Evolutionary conservation across 2,888 invertebrate genomes (phyloP).

Genomic region (Tipula helvola): DNA sequence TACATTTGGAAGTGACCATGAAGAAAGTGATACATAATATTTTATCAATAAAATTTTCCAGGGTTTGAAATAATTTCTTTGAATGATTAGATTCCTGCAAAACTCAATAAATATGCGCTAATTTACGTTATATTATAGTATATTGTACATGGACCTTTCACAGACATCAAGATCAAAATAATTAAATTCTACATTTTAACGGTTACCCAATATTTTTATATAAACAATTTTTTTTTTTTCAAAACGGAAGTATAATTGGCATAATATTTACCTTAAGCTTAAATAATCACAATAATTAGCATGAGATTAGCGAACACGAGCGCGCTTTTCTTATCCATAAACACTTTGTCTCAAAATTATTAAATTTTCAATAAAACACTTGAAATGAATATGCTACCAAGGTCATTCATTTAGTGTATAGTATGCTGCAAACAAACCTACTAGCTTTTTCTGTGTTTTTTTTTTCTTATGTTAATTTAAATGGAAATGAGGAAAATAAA

Average conservation of each 20-base stretch:
- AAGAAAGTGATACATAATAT: no score
- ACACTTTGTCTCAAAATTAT: neutral
- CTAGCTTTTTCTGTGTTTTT: neutral
- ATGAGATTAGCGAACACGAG: neutral
- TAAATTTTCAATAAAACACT: neutral
- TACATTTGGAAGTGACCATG: no score
- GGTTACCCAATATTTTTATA: neutral
- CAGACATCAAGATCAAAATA: neutral
- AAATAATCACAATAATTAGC: neutral
- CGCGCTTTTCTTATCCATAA: neutral
- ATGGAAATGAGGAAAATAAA: slow-evolving; percentile 4
- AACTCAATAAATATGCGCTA: no score
- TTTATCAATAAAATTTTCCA: no score
- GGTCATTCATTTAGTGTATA: neutral
- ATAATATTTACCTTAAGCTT: neutral
- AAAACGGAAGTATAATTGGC: neutral
- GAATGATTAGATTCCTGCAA: no score
- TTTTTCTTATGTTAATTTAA: neutral
- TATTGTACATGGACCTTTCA: neutral
- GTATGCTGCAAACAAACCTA: neutral
- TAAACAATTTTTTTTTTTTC: neutral
- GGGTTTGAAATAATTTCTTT: no score
- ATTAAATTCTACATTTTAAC: neutral
- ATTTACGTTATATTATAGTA: no score
- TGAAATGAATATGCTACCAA: neutral